These are phyloP conservation scores for Nasalis larvatus DNA, from an alignment of 2,113 vertebrate genomes.

Conservation along the genomic window DNA sequence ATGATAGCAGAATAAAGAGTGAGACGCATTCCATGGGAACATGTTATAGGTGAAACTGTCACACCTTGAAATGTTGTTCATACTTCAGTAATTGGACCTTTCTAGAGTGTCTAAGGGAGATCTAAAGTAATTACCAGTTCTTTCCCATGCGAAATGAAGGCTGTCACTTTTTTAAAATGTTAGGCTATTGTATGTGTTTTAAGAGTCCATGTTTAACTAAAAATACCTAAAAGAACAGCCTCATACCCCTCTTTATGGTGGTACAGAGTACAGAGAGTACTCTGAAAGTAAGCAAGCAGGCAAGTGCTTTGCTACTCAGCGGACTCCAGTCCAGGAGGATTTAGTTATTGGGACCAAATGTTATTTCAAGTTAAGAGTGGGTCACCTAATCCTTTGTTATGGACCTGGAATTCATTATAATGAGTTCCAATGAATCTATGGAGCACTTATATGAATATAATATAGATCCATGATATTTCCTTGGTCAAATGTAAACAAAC, in stretches of 20 bases:
- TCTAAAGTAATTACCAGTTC: not conserved
- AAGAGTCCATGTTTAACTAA: not conserved
- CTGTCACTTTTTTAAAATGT: slow-evolving; percentile 2
- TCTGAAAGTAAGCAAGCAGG: not conserved
- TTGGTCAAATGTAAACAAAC: not conserved
- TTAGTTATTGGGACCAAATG: not conserved
- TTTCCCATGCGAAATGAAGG: not conserved
- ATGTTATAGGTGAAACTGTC: not conserved
- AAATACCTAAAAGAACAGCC: not conserved
- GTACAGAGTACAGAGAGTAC: not conserved
- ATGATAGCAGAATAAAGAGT: not conserved
- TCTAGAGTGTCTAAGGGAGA: not conserved
- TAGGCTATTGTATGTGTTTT: not conserved
- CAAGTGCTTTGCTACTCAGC: not conserved
- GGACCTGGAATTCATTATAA: not conserved
- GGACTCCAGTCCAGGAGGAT: not conserved
- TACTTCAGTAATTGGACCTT: not conserved
- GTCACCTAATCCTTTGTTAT: not conserved
- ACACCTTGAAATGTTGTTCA: not conserved
- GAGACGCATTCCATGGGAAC: not conserved
- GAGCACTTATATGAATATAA: not conserved
- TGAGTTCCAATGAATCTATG: not conserved
- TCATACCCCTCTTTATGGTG: not conserved
- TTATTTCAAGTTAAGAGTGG: not conserved
- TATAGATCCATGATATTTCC: not conserved